Percentiles rank a stretch among this genome's conserved stretches.
phyloP scores from a whole-genome alignment of 35 echinoderm and acorn worm species.

The Holothuria glaberrima region DNA sequence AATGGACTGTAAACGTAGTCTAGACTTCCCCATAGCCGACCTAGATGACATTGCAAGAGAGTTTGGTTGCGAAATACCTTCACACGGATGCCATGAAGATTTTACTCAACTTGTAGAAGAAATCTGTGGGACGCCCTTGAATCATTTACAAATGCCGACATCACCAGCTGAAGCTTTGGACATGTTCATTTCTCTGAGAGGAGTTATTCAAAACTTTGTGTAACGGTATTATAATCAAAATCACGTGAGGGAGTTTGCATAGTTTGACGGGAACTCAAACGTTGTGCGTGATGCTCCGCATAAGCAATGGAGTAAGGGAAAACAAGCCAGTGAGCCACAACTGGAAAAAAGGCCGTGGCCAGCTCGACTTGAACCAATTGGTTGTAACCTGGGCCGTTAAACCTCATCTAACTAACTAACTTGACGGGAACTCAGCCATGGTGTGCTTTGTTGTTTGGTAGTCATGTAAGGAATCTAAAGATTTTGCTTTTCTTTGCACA shows the following conservation, averaged over 20 bases:
- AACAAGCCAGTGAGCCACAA: no score
- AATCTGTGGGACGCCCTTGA: slow-evolving; percentile 12
- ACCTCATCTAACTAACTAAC: no score
- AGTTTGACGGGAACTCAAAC: background rate
- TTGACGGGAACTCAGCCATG: background rate
- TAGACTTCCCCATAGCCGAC: slow-evolving; percentile 18
- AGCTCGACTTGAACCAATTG: no score
- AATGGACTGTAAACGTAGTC: no score
- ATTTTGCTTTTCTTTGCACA: background rate
- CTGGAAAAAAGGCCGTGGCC: no score
- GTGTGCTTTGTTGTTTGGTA: background rate
- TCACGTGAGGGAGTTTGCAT: background rate
- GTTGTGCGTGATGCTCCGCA: no score
- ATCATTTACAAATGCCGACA: slow-evolving; percentile 1
- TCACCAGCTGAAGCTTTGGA: slow-evolving; percentile 15
- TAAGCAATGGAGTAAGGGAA: no score
- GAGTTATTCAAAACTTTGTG: slow-evolving; percentile 3
- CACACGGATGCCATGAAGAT: background rate
- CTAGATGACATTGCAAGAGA: slow-evolving; percentile 7
- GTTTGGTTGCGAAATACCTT: slow-evolving; percentile 17
- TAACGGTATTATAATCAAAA: background rate
- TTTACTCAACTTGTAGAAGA: slow-evolving; percentile 21
- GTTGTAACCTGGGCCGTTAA: no score
- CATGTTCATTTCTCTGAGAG: slow-evolving; percentile 1
- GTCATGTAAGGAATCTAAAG: background rate